Evolutionary conservation across 2,113 vertebrate species (phyloP).

Genomic region (Myotis yumanensis): DNA sequence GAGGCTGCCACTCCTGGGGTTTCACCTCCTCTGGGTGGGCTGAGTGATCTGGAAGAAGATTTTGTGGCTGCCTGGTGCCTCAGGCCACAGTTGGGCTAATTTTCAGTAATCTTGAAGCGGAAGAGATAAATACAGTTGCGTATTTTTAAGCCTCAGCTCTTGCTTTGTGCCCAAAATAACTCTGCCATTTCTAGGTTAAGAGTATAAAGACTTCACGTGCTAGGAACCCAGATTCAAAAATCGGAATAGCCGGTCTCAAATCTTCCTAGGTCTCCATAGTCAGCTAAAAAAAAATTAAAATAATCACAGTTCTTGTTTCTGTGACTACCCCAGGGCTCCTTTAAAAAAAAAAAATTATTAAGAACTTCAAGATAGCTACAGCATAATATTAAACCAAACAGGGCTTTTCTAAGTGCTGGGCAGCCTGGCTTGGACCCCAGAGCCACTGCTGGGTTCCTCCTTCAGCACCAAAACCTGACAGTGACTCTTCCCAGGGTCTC

Average conservation of each 20-base stretch:
- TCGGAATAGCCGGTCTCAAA: conserved; percentile 49
- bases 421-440: background rate
- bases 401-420: background rate
- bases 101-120: conserved; percentile 75
- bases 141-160: conserved; percentile 78
- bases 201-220: conserved; percentile 71
- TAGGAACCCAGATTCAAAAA: conserved; percentile 65
- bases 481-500: background rate
- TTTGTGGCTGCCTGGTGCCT: conserved; percentile 48
- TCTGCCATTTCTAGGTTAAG: conserved; percentile 77
- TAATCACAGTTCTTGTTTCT: background rate
- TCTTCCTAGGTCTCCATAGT: background rate
- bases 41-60: conserved; percentile 41
- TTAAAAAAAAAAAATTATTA: background rate
- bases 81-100: conserved; percentile 75
- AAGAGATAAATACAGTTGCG: conserved; percentile 75
- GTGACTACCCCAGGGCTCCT: background rate
- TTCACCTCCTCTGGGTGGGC: background rate
- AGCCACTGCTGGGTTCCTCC: background rate
- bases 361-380: background rate
- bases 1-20: background rate
- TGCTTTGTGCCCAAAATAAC: conserved; percentile 79
- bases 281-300: conserved; percentile 13
- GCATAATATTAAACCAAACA: background rate
- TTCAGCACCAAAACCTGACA: background rate